Base-by-base conservation (phyloP, 2,113 vertebrate species). In the Paracanthobrama guichenoti region DNA sequence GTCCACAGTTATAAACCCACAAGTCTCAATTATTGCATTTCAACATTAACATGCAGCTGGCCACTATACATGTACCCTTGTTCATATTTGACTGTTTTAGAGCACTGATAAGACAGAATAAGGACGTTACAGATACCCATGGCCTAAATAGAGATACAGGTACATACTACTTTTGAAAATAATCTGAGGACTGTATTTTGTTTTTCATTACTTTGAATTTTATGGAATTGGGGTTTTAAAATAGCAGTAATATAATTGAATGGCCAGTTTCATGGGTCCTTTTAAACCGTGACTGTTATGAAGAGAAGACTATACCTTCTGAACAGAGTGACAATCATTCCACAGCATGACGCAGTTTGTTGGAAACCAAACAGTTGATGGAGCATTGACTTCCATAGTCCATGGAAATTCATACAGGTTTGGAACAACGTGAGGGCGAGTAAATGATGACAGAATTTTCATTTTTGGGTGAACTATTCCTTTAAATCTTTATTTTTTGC, bases 61-160 rank as follows among this genome's bases (percentile, higher is more conserved):
- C 7, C 55, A 11, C 35, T 60, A 24, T 20, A 14, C 28, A 75
- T 13, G n/a, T 26, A 50, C 24, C 13, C 22, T 59, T 26, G 53
- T 10, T 42, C 35, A 42, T 60, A 35, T 59, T 18, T 60, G 55
- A 59, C 75, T 60, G 76, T 79, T 79, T 64, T 42, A 64, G 77
- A 18, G 39, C 77, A 79, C 22, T 16, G 14, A 22, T 62, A 46
- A 60, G 57, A 62, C 77, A 79, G 22, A 62, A 16, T 20, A 12
- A 62, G 31, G n/a, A 62, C 35, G 39, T 35, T 20, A 31, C 14
- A 75, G 73, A 72, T 46, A 46, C 22, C 39, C 42, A 6, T 46
- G 22, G 39, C 69, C 69, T 46, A 24, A 11, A 44, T 13, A 44
- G 39, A 72, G 39, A 72, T n/a, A 14, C 39, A 72, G 39, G 69